phyloP scores from a whole-genome alignment of 2,113 vertebrate species.

The Oncorhynchus kisutch region DNA sequence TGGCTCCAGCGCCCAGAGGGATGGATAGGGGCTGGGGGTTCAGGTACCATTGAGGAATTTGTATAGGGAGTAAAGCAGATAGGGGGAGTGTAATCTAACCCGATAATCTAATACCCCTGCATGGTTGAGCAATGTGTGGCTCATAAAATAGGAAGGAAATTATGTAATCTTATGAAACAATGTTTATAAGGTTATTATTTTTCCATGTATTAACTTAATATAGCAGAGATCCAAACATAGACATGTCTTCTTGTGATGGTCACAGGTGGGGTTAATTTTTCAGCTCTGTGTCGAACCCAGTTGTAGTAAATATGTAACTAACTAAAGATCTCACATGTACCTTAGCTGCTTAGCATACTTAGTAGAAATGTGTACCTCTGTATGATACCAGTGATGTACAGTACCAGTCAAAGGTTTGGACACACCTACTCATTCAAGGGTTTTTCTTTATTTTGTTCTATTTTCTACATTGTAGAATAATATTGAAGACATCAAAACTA shows the following conservation, averaged over 20 bases:
- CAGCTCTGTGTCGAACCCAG: background rate
- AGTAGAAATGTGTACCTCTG: background rate
- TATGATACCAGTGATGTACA: background rate
- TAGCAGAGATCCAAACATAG: background rate
- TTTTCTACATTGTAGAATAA: too few species aligned
- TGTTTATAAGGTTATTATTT: conserved; percentile 22
- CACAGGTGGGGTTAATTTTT: background rate
- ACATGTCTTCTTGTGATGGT: background rate
- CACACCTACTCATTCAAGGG: too few species aligned
- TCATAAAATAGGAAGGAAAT: conserved; percentile 36
- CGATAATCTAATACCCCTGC: conserved; percentile 18
- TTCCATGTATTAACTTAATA: background rate
- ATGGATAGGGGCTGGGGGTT: conserved; percentile 34
- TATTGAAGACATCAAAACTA: too few species aligned
- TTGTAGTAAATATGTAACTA: background rate
- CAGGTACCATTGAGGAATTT: conserved; percentile 56
- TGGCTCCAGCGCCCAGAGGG: conserved; percentile 6
- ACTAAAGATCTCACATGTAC: background rate
- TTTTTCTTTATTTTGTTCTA: too few species aligned
- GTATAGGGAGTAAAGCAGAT: conserved; percentile 22
- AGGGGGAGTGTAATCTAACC: background rate
- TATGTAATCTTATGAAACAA: conserved; percentile 38
- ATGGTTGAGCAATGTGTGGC: conserved; percentile 37
- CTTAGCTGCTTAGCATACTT: background rate
- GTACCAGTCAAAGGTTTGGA: too few species aligned